Evolutionary conservation across 1,140 invertebrate genomes (phyloP).

Genomic region (Hylaeus anthracinus): DNA sequence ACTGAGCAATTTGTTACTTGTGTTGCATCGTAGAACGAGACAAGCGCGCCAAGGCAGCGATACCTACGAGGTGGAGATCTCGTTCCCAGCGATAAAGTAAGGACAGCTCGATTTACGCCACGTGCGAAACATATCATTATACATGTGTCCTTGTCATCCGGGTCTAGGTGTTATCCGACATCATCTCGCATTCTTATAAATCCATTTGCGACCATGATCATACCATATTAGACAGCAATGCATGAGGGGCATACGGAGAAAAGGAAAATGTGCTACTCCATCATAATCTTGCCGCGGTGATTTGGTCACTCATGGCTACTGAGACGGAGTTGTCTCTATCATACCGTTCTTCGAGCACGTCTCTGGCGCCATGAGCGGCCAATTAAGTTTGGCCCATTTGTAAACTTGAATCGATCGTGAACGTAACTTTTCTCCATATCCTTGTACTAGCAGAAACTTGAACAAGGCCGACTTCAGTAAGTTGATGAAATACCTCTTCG

Average conservation of each 20-base stretch:
- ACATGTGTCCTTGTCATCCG: slow-evolving; percentile 37
- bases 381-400: neutral
- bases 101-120: slow-evolving; percentile 75
- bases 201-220: neutral
- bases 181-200: slow-evolving; percentile 42
- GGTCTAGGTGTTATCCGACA: slow-evolving; percentile 22
- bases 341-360: no score
- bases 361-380: neutral
- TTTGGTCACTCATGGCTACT: no score
- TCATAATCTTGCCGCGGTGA: slow-evolving; percentile 2
- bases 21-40: slow-evolving; percentile 79
- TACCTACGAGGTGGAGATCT: slow-evolving; percentile 93
- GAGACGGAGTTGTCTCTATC: no score
- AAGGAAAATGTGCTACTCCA: neutral
- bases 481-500: neutral
- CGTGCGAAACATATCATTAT: slow-evolving; percentile 49
- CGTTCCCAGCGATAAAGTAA: slow-evolving; percentile 96
- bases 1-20: slow-evolving; percentile 71
- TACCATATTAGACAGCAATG: slow-evolving; percentile 12
- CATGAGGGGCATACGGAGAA: slow-evolving; percentile 19
- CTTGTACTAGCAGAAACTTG: neutral
- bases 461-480: neutral
- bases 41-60: slow-evolving; percentile 84
- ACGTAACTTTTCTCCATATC: neutral
- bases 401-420: neutral